These are phyloP conservation scores for Mallateleia sp. DNA, from an alignment of 2,888 invertebrate genomes.

Conservation along the genomic window DNA sequence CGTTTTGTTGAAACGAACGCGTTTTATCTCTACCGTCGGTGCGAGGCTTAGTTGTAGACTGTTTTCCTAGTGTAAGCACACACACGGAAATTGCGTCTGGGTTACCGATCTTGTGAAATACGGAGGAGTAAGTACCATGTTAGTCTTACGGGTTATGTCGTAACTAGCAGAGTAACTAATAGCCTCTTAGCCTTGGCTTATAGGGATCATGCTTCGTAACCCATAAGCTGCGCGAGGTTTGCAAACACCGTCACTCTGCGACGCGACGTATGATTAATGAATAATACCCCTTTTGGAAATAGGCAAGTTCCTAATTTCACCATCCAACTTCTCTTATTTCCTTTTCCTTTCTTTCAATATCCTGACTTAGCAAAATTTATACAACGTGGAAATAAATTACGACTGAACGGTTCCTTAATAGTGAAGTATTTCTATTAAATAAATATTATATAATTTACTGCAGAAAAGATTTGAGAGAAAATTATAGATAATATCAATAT, in stretches of 20 bases:
- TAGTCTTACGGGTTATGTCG: conserved; percentile 88
- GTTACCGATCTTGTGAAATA: conserved; percentile 74
- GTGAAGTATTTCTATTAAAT: too few species aligned
- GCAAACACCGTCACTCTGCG: conserved; percentile 82
- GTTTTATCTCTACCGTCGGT: conserved; percentile 66
- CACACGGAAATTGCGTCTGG: conserved; percentile 72
- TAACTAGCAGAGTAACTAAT: conserved; percentile 88
- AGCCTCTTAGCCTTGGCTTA: conserved; percentile 89
- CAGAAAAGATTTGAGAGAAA: too few species aligned
- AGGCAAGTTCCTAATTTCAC: conserved; percentile 12
- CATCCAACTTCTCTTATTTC: conserved; percentile 7
- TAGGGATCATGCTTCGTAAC: conserved; percentile 87
- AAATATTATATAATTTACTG: too few species aligned
- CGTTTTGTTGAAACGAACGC: conserved; percentile 52
- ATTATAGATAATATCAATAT: too few species aligned
- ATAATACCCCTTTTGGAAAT: conserved; percentile 50
- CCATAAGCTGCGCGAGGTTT: conserved; percentile 83
- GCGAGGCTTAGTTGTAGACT: conserved; percentile 66
- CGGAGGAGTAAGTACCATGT: conserved; percentile 87
- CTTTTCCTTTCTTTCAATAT: neutral
- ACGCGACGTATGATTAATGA: conserved; percentile 71
- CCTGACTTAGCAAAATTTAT: neutral
- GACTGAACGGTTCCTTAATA: too few species aligned
- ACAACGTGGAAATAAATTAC: too few species aligned
- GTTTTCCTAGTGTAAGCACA: conserved; percentile 79